Evolutionary conservation across 1,140 invertebrate species (phyloP), one percentile per base, ranked within the genome.

Genomic region (Maconellicoccus hirsutus): DNA sequence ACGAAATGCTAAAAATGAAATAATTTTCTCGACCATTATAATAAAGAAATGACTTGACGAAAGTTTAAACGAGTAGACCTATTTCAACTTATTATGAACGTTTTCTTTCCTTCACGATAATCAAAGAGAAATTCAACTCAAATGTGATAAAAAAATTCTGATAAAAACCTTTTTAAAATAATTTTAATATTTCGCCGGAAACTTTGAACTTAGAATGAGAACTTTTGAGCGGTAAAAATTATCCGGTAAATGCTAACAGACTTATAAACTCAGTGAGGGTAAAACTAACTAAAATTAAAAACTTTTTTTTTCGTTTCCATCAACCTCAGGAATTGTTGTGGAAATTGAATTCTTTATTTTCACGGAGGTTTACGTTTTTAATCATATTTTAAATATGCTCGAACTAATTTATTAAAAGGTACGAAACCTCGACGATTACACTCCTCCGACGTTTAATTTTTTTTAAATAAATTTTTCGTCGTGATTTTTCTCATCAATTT

Each of bases 381-480:
- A 66, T 66, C 61, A 10, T 66, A 66, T 66, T 66, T 66, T 23
- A 66, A 66, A 66, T 66, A 66, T 66, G 61, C 61, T 66, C 61
- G 19, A 14, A 66, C 21, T 25, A 66, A 66, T 66, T 66, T 25
- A 66, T 66, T 66, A 66, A 26, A 25, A 66, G 61, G 61, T 66
- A 66, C n/a, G 16, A 52, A 52, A 52, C 42, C 42, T 16, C 42
- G 12, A 16, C n/a, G 42, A 14, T 52, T 16, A 16, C 42, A 52
- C n/a, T 52, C n/a, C n/a, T 52, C n/a, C 42, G 42, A 33, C 29
- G 3, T 33, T 33, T 33, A 33, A 33, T 33, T 33, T 33, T 33
- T 33, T 6, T 33, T 33, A 33, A 6, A 33, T n/a, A 33, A 33
- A 6, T 33, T 33, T 33, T 33, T 33, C 29, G 4, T 33, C 3